Evolutionary conservation across 2,797 vertebrate genomes (phyloP), one percentile per base, ranked within the genome.

Genomic region (Amblyraja radiata): DNA sequence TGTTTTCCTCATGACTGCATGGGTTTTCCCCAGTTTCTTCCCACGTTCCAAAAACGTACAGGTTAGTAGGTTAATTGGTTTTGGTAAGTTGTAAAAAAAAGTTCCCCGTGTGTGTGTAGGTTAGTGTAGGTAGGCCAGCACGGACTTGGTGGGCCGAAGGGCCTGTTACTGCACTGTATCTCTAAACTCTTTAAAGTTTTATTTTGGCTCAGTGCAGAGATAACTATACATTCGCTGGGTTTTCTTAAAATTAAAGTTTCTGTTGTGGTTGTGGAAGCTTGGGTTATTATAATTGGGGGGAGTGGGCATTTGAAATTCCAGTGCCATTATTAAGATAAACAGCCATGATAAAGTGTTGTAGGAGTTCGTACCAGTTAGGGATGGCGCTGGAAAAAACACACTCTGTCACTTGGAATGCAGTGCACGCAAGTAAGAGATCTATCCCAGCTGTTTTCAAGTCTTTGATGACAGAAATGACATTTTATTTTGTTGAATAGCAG

Each of bases 401-500:
- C 74, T 91, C 90, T 68, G 54, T 36, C n/a, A 23, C 65, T 25
- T 2, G 46, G 36, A 74, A 74, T 73, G 36, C 23, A 39, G 39
- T 76, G 28, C 10, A 36, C 36, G 36, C 13, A 1, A 54, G 46
- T 14, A 23, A 92, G 39, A 74, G 71, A 76, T 76, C 39, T 8
- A 58, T 74, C 39, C 90, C 73, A 46, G 71, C 90, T 92, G 90
- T 92, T 92, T 73, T 36, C 90, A 74, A 46, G 68, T 54, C 68
- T 39, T 46, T 74, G n/a, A 25, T 91, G 14, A 92, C 71, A n/a
- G 90, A 28, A 88, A 36, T 88, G 61, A 86, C 61, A 63, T 7
- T 28, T 65, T 13, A 1, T 61, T 65, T 88, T 61, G 63, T 88
- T 65, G 14, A 88, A 88, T 16, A 65, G 84, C 63, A 7, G 61